Evolutionary conservation across 2,888 invertebrate species (phyloP), one percentile per base, ranked within the genome.

Genomic region (Ophion costatus): DNA sequence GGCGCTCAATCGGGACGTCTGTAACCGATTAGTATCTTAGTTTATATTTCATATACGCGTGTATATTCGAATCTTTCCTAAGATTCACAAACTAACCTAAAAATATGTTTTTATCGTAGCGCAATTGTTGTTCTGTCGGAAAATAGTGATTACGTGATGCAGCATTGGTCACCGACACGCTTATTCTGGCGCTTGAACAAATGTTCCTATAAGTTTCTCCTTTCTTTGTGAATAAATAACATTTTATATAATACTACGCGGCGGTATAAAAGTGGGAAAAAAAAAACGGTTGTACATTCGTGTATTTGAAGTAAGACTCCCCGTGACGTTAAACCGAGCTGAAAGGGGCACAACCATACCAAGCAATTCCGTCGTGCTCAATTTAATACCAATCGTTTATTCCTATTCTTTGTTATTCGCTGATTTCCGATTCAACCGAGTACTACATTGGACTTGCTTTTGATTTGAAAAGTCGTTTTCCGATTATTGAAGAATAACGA

Each of bases 1-100:
- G 33, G 64, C 14, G 57, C 29, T 71, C 5, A 57, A 64, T 56
- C 57, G 42, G 38, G 63, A 75, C 64, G 33, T 66, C 75, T 79
- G 59, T 11, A 66, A 78, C 1, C 42, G 56, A 70, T 61, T 42
- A 56, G 24, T 14, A 20, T 61, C 17, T 7, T 10, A 1, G 45
- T 20, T n/a, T 59, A 57, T 10, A 22, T 22, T 17, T 77, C 45
- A 45, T 45, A 45, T 45, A 10, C 45, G 14, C 45, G 1, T n/a
- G n/a, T n/a, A n/a, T n/a, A n/a, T 29, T 29, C 29, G 1, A 4
- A 29, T 29, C 3, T 45, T 14, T 45, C 45, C 14, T 45, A 17
- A 51, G 17, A 51, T 51, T 17, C 14, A 4, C 2, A 51, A 51
- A 51, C 51, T 51, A 51, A 51, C 51, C 51, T 51, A 51, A 51